Evolutionary conservation across 2,113 vertebrate genomes (phyloP).

Genomic region (Myotis yumanensis): DNA sequence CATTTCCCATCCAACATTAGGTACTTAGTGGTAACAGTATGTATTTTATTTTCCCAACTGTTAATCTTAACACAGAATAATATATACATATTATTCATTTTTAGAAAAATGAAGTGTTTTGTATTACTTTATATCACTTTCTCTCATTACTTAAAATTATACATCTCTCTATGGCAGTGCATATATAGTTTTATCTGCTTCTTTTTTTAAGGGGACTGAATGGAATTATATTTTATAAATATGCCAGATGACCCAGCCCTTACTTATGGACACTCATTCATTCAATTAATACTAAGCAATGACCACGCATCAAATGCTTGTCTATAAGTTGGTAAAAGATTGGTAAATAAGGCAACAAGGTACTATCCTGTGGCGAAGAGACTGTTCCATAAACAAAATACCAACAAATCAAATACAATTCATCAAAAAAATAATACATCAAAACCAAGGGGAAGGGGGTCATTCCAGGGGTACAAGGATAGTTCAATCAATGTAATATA

Average conservation of each 20-base stretch:
- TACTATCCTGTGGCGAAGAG: not conserved
- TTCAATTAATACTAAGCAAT: not conserved
- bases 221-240: not conserved
- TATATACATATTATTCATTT: not conserved
- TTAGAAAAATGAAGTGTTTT: not conserved
- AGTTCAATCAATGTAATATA: too few relatives aligned
- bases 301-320: not conserved
- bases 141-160: conserved; percentile 3
- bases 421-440: too few relatives aligned
- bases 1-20: not conserved
- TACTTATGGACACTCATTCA: not conserved
- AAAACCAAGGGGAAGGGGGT: too few relatives aligned
- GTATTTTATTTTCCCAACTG: not conserved
- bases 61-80: not conserved
- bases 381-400: not conserved
- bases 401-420: too few relatives aligned
- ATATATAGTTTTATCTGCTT: not conserved
- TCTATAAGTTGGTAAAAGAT: not conserved
- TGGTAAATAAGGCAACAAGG: not conserved
- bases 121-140: not conserved
- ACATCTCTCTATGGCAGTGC: not conserved
- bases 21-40: not conserved
- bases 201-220: not conserved
- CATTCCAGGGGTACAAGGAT: too few relatives aligned
- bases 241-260: not conserved